A percentile compares a stretch with the other conserved stretches of the same genome.
These are phyloP conservation scores for Tinea trinotella DNA, from an alignment of 2,888 invertebrate species.

Conservation along the genomic window DNA sequence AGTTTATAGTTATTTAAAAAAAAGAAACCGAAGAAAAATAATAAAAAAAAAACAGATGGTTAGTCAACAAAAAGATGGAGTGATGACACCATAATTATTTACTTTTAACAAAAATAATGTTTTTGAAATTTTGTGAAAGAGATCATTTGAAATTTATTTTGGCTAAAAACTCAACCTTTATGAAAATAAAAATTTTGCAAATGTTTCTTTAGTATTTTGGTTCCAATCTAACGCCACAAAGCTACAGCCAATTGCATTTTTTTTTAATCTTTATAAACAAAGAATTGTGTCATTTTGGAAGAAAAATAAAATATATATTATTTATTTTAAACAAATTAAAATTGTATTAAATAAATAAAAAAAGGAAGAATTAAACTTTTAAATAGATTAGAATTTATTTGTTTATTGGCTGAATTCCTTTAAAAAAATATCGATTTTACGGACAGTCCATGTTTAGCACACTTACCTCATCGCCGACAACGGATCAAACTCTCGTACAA, in stretches of 20 bases:
- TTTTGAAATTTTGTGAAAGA: too few relatives aligned
- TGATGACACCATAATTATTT: slow-evolving; percentile 2
- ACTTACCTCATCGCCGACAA: not conserved
- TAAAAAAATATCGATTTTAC: too few relatives aligned
- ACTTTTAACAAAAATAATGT: not conserved
- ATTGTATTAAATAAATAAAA: too few relatives aligned
- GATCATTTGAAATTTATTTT: not conserved
- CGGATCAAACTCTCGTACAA: not conserved
- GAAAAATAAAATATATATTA: too few relatives aligned
- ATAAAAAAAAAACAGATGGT: slow-evolving; percentile 18
- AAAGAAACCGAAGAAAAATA: slow-evolving; percentile 20
- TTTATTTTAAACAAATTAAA: too few relatives aligned
- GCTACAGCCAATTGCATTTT: not conserved
- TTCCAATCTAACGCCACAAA: slow-evolving; percentile 7
- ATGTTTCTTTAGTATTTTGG: too few relatives aligned
- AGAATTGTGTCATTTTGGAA: not conserved
- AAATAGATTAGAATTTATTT: too few relatives aligned
- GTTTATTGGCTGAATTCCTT: too few relatives aligned
- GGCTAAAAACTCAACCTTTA: slow-evolving; percentile 11
- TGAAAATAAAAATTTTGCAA: not conserved
- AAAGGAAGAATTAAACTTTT: too few relatives aligned
- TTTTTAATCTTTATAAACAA: not conserved
- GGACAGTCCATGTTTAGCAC: too few relatives aligned
- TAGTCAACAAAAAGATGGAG: slow-evolving; percentile 17
- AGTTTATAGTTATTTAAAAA: not conserved